These are phyloP conservation scores for Ibidorhyncha struthersii DNA, from an alignment of 2,113 vertebrate genomes.

Conservation along the genomic window DNA sequence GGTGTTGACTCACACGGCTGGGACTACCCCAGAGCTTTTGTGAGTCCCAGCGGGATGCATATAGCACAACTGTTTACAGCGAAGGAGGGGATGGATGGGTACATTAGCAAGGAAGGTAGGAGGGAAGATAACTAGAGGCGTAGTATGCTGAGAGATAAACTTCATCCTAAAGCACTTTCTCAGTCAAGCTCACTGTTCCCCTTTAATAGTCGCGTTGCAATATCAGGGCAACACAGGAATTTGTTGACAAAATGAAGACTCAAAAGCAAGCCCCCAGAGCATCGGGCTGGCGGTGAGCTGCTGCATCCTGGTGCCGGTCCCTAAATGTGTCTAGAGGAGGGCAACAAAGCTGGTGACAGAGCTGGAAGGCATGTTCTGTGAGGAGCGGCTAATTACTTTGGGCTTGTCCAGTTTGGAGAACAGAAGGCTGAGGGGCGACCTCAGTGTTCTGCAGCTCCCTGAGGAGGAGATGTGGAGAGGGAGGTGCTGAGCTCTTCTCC, in stretches of 20 bases:
- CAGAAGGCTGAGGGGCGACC: neutral
- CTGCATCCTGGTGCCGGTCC: neutral
- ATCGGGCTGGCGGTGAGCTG: accelerated
- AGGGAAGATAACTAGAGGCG: neutral
- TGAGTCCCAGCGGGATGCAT: accelerated
- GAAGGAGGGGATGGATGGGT: neutral
- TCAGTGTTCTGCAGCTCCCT: neutral
- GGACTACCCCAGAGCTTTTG: neutral
- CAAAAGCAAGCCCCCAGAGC: neutral
- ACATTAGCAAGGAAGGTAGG: neutral
- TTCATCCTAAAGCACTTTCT: neutral
- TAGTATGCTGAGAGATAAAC: neutral
- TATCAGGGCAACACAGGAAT: neutral
- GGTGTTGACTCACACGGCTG: accelerated
- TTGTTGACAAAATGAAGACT: neutral
- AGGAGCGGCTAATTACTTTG: neutral
- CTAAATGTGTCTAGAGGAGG: neutral
- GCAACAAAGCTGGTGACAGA: neutral
- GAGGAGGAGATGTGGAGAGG: neutral
- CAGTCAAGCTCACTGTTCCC: neutral
- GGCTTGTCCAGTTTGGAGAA: neutral
- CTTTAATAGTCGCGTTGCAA: neutral
- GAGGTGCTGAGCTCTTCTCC: neutral
- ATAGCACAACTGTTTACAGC: neutral
- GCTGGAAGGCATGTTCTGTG: neutral